Evolutionary conservation across 2,113 vertebrate species (phyloP).

Genomic region (Lepus europaeus): DNA sequence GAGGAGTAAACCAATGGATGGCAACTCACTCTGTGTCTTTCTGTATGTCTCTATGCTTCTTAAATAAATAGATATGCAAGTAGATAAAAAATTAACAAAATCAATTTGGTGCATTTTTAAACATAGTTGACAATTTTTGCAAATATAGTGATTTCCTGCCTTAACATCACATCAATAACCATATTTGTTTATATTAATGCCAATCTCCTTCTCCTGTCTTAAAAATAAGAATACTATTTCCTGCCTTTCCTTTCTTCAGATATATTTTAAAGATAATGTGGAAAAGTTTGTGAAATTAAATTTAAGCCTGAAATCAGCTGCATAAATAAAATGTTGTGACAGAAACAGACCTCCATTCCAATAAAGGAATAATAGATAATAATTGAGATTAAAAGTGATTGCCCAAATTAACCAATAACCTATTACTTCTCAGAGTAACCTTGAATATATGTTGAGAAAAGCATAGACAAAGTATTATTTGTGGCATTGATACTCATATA

Average conservation of each 20-base stretch:
- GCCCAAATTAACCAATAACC: neutral
- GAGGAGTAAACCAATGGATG: too few relatives aligned
- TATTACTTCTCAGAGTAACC: constrained; percentile 7
- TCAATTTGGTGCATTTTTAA: neutral
- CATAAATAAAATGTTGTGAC: neutral
- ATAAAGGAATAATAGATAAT: neutral
- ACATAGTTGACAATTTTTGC: neutral
- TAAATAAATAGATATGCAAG: too few relatives aligned
- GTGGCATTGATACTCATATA: neutral
- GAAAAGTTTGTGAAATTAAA: constrained; percentile 30
- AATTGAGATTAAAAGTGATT: constrained; percentile 9
- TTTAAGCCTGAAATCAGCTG: neutral
- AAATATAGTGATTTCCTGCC: neutral
- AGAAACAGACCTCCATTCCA: neutral
- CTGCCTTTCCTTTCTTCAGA: neutral
- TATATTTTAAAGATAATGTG: neutral
- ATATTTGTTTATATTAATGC: neutral
- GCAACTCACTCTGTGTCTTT: too few relatives aligned
- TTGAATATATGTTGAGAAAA: neutral
- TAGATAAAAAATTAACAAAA: neutral
- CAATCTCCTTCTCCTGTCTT: neutral
- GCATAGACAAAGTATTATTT: neutral
- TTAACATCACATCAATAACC: constrained; percentile 5
- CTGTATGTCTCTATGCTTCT: too few relatives aligned
- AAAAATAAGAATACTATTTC: neutral